Evolutionary conservation across 1,140 invertebrate species (phyloP).

Genomic region (Drosophila novamexicana): DNA sequence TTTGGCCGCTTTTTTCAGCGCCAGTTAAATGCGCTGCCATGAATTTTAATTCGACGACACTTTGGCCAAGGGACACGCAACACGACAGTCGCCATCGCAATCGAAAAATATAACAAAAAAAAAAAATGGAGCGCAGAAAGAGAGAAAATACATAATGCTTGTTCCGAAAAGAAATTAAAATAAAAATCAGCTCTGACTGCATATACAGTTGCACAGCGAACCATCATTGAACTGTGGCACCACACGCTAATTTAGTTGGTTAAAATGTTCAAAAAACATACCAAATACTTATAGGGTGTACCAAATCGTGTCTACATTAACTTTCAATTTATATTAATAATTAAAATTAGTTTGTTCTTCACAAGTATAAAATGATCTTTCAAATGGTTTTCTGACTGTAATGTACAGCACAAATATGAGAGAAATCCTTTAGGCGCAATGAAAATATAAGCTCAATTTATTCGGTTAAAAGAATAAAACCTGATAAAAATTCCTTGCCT

Average conservation of each 20-base stretch:
- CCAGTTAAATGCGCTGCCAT: slow-evolving; percentile 78
- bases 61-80: slow-evolving; percentile 69
- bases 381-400: no score
- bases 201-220: slow-evolving; percentile 36
- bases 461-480: no score
- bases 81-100: slow-evolving; percentile 62
- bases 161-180: slow-evolving; percentile 60
- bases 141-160: slow-evolving; percentile 15
- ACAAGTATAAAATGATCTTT: no score
- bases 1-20: slow-evolving; percentile 58
- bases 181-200: slow-evolving; percentile 31
- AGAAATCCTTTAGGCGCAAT: no score
- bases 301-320: no score
- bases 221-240: slow-evolving; percentile 26
- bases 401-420: no score
- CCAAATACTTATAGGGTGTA: no score
- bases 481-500: no score
- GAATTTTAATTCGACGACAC: slow-evolving; percentile 82
- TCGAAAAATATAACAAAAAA: slow-evolving; percentile 31
- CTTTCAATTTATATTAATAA: no score
- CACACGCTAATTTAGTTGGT: not conserved
- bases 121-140: slow-evolving; percentile 9
- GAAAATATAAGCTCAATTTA: no score
- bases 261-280: not conserved
- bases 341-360: no score